Evolutionary conservation across 2,113 vertebrate genomes (phyloP).

Genomic region (Cynoglossus semilaevis): DNA sequence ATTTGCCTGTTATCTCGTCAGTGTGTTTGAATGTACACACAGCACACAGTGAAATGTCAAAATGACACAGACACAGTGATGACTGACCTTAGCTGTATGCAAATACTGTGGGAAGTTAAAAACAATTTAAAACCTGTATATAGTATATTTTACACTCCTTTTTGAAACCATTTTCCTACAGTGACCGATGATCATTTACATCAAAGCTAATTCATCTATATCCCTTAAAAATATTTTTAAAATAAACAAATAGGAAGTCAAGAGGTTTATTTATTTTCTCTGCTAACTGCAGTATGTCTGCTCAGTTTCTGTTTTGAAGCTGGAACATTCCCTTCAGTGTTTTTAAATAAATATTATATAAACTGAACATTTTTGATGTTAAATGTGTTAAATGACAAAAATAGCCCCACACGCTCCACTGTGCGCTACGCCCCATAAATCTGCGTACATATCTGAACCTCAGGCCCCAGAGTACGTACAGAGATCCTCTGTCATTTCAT

Average conservation of each 20-base stretch:
- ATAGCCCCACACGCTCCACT: not conserved
- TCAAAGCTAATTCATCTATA: too few species aligned
- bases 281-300: constrained; percentile 2
- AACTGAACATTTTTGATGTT: not conserved
- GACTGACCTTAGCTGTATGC: constrained; percentile 19
- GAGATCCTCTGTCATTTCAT: constrained; percentile 3
- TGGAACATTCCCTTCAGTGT: not conserved
- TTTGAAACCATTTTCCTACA: too few species aligned
- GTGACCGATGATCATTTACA: too few species aligned
- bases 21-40: constrained; percentile 7
- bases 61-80: constrained; percentile 19
- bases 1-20: too few species aligned
- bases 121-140: too few species aligned
- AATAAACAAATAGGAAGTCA: too few species aligned
- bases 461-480: not conserved
- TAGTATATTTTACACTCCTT: too few species aligned
- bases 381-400: not conserved
- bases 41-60: constrained; percentile 31
- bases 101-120: constrained; percentile 30
- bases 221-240: too few species aligned
- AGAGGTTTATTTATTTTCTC: constrained; percentile 5
- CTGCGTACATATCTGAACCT: not conserved
- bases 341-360: not conserved
- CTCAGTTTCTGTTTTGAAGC: constrained; percentile 24
- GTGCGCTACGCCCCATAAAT: not conserved